Conservation (phyloP, 2,888 invertebrate species). For the Sycophila texana region DNA sequence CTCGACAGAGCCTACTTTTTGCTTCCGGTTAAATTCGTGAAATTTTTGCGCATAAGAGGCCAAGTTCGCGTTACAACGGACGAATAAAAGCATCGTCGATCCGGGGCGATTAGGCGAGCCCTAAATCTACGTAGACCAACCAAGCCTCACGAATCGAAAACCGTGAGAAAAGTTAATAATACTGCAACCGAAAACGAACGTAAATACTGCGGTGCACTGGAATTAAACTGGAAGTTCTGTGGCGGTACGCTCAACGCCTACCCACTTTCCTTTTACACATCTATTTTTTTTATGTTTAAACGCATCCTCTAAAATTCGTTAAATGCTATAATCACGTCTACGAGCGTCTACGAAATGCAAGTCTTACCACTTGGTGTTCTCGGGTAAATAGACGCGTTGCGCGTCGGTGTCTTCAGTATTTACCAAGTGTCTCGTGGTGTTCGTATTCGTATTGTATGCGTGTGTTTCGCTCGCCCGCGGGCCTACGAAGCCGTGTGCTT, state of each 20-base stretch:
- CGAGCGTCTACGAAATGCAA: slow-evolving; percentile 50
- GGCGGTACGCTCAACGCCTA: too few relatives aligned
- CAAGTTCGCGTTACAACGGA: background rate
- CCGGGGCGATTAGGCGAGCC: too few relatives aligned
- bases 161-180: slow-evolving; percentile 20
- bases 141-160: background rate
- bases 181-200: slow-evolving; percentile 16
- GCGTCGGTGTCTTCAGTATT: background rate
- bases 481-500: too few relatives aligned
- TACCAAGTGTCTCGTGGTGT: too few relatives aligned
- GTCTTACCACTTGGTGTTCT: slow-evolving; percentile 67
- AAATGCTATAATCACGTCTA: slow-evolving; percentile 24
- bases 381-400: slow-evolving; percentile 23
- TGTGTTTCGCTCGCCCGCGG: too few relatives aligned
- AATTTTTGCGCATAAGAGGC: slow-evolving; percentile 3
- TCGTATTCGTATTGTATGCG: too few relatives aligned
- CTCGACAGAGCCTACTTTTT: background rate
- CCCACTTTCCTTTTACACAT: too few relatives aligned
- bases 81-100: too few relatives aligned
- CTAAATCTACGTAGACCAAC: too few relatives aligned
- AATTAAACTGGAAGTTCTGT: too few relatives aligned
- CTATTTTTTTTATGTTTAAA: too few relatives aligned
- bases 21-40: slow-evolving; percentile 2
- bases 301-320: slow-evolving; percentile 28
- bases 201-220: too few relatives aligned